Percentiles rank a stretch among this genome's conserved stretches.
Evolutionary conservation across 2,888 invertebrate genomes (phyloP).

Genomic region (Agrotis puta): DNA sequence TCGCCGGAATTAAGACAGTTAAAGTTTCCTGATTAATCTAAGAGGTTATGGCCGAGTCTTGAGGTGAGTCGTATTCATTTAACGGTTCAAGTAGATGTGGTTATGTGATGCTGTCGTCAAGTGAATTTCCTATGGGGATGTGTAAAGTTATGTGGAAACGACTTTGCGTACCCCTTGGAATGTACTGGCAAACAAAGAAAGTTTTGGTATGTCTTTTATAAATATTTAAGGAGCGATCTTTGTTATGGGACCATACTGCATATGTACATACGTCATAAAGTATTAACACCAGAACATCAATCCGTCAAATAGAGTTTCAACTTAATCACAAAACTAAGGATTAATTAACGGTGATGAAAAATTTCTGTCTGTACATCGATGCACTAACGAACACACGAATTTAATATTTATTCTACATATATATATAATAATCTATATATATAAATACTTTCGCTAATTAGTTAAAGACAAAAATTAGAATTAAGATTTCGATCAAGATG

Average conservation of each 20-base stretch:
- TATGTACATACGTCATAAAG: too few species aligned
- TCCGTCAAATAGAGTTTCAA: too few species aligned
- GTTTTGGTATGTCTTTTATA: not conserved
- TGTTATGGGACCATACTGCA: too few species aligned
- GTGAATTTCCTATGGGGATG: too few species aligned
- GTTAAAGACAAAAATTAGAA: too few species aligned
- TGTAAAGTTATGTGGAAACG: not conserved
- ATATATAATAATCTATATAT: too few species aligned
- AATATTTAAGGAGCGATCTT: not conserved
- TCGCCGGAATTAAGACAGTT: conserved; percentile 49
- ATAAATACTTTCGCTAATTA: too few species aligned
- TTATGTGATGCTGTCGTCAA: conserved; percentile 3
- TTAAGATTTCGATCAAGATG: too few species aligned
- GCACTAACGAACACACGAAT: not conserved
- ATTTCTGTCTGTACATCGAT: not conserved
- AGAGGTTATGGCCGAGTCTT: conserved; percentile 29
- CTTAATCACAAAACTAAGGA: too few species aligned
- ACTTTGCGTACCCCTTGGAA: not conserved
- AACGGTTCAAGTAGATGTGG: not conserved
- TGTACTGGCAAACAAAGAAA: not conserved
- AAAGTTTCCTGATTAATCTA: conserved; percentile 60
- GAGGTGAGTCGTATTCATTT: conserved; percentile 14
- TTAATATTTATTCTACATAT: too few species aligned
- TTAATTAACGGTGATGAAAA: too few species aligned
- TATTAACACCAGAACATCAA: too few species aligned